Percentiles rank a stretch among this genome's conserved stretches.
Conservation (phyloP, 2,113 vertebrate species). For the Athene cunicularia region DNA sequence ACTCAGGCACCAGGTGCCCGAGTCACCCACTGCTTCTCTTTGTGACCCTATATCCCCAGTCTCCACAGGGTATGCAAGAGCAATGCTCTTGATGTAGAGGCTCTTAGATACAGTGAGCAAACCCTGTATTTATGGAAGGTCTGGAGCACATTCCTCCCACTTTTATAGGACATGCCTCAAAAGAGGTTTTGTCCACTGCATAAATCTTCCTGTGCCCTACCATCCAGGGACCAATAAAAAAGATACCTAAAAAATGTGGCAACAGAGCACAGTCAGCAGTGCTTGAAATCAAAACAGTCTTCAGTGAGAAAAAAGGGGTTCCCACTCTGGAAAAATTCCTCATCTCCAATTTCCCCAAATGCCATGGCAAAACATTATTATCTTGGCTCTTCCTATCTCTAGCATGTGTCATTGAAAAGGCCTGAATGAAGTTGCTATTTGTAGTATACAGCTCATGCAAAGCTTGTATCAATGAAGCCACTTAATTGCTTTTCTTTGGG, state of each 20-base stretch:
- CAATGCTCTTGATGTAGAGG: background rate
- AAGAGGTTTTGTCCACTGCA: background rate
- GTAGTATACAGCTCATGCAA: background rate
- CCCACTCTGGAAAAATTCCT: background rate
- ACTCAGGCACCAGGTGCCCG: background rate
- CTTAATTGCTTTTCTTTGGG: background rate
- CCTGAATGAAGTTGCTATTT: conserved; percentile 2
- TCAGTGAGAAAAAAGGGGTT: background rate
- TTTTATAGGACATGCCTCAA: background rate
- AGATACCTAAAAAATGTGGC: conserved; percentile 11
- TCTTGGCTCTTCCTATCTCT: background rate
- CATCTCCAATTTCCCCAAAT: background rate
- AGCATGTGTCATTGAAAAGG: background rate
- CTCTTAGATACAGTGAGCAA: background rate
- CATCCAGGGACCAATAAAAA: background rate
- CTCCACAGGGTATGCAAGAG: background rate
- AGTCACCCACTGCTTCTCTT: background rate
- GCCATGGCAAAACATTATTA: background rate
- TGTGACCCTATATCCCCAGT: background rate
- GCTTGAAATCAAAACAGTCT: background rate
- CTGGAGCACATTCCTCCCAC: background rate
- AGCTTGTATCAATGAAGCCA: background rate
- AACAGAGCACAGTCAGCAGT: background rate
- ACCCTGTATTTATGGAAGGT: background rate
- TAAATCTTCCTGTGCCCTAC: background rate